These are phyloP conservation scores for Zosterops borbonicus DNA, from an alignment of 2,113 vertebrate genomes.

Conservation along the genomic window DNA sequence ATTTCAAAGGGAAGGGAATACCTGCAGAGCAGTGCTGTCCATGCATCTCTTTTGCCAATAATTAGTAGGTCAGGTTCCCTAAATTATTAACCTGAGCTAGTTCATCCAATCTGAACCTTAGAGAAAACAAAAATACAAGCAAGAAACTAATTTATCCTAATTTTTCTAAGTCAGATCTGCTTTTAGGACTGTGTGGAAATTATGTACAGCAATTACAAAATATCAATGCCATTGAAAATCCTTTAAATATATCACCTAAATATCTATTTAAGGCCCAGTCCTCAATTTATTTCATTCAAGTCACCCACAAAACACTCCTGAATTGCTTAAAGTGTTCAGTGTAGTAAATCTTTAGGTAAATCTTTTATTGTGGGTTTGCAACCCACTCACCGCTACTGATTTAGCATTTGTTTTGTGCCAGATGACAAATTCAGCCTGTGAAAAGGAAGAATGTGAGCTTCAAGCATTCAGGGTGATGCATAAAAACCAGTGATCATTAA, in stretches of 20 bases:
- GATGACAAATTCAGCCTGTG: neutral
- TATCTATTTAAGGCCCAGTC: neutral
- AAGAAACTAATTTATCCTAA: neutral
- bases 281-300: neutral
- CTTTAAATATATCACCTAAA: neutral
- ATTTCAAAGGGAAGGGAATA: neutral
- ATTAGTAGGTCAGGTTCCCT: neutral
- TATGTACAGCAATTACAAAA: neutral
- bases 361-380: neutral
- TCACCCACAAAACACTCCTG: neutral
- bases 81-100: neutral
- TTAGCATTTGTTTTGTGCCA: neutral
- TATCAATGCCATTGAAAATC: neutral
- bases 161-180: neutral
- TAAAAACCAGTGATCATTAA: neutral
- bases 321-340: neutral
- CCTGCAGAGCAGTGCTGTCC: neutral
- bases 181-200: neutral
- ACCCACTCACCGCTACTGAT: neutral
- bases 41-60: neutral
- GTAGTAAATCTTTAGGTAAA: constrained; percentile 24
- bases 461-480: neutral
- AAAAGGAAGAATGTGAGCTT: neutral
- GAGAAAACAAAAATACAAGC: neutral
- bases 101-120: neutral